Evolutionary conservation across 1,140 invertebrate genomes (phyloP).

Genomic region (Eufriesea mexicana): DNA sequence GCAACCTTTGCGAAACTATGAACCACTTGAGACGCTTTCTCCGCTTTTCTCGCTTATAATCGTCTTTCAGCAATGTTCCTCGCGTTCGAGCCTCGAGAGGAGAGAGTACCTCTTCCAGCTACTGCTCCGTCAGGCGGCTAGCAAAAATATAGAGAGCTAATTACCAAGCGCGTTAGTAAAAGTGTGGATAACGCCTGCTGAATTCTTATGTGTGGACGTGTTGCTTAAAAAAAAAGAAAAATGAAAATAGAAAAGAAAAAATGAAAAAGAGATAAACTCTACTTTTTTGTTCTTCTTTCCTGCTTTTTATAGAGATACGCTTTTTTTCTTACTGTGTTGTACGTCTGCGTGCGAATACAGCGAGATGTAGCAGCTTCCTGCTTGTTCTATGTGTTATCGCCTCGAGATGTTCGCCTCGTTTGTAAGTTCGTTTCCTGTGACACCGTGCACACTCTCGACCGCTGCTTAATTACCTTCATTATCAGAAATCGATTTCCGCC

Average conservation of each 20-base stretch:
- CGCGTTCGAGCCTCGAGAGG: constrained; percentile 4
- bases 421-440: constrained; percentile 16
- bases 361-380: background rate
- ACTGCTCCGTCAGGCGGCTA: background rate
- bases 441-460: constrained; percentile 30
- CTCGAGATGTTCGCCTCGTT: constrained; percentile 30
- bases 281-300: background rate
- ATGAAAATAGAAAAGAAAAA: background rate
- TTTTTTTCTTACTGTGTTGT: background rate
- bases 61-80: constrained; percentile 23
- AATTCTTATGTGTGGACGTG: background rate
- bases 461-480: constrained; percentile 24
- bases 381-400: constrained; percentile 25
- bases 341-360: background rate
- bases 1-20: constrained; percentile 20
- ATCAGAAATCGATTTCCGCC: constrained; percentile 35
- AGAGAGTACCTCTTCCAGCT: constrained; percentile 6
- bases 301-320: background rate
- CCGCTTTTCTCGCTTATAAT: constrained; percentile 31
- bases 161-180: constrained; percentile 14
- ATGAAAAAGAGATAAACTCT: background rate
- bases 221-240: background rate
- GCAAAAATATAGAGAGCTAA: background rate
- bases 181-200: background rate
- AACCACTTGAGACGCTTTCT: constrained; percentile 30